Conservation (phyloP, 2,888 invertebrate species). For the Mellilla xanthometata region DNA sequence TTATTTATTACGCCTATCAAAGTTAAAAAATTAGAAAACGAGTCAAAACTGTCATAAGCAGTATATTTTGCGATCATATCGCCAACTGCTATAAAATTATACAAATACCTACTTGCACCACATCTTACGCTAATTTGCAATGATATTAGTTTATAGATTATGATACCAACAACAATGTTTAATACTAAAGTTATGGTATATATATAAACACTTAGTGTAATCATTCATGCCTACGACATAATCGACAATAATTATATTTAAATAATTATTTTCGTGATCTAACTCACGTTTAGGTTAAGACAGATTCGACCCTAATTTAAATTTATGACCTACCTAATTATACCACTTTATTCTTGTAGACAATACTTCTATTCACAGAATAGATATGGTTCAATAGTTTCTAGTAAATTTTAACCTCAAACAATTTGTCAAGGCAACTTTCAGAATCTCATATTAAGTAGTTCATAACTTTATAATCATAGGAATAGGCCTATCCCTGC, state of each 20-base stretch:
- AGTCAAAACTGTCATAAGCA: conserved; percentile 4
- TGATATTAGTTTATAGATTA: neutral
- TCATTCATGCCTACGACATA: neutral
- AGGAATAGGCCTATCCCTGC: conserved; percentile 17
- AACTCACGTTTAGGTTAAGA: neutral
- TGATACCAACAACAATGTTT: neutral
- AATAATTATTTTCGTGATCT: neutral
- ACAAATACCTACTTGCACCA: no score
- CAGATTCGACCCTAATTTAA: conserved; percentile 1
- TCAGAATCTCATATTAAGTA: conserved; percentile 4
- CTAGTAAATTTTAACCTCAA: conserved; percentile 8
- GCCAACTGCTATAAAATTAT: neutral
- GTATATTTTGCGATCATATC: conserved; percentile 16
- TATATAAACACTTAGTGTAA: no score
- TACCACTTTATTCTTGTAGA: conserved; percentile 13
- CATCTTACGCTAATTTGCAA: conserved; percentile 4
- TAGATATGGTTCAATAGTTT: conserved; percentile 12
- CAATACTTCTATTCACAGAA: conserved; percentile 22
- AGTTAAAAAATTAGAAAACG: conserved; percentile 16
- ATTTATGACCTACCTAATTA: conserved; percentile 10
- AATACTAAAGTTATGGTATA: no score
- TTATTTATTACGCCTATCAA: conserved; percentile 5
- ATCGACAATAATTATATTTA: no score
- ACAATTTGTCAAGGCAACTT: conserved; percentile 8
- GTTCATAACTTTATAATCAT: conserved; percentile 6